These are phyloP conservation scores for Chrysemys picta DNA, from an alignment of 2,113 vertebrate species.

Conservation along the genomic window DNA sequence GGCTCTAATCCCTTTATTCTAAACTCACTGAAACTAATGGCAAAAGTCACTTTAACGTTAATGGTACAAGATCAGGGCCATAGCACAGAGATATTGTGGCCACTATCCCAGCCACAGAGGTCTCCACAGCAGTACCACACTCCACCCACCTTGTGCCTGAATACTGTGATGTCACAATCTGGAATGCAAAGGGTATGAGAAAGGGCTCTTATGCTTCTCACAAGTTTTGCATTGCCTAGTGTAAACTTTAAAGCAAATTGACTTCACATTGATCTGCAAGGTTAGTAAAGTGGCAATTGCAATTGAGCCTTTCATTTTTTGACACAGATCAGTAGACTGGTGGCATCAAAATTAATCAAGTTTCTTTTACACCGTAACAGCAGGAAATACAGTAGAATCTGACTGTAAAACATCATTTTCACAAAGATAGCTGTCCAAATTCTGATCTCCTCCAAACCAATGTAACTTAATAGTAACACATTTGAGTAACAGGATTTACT, in stretches of 20 bases:
- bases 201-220: not conserved
- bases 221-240: fast-evolving
- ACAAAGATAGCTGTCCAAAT: not conserved
- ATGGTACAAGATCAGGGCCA: too few relatives aligned
- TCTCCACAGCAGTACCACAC: fast-evolving
- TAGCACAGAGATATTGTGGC: not conserved
- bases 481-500: not conserved
- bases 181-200: not conserved
- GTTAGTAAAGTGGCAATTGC: not conserved
- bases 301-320: not conserved
- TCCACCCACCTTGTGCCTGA: fast-evolving
- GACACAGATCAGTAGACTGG: not conserved
- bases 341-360: not conserved
- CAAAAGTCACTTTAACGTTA: not conserved
- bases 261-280: too few relatives aligned
- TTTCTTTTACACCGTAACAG: not conserved
- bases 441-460: not conserved
- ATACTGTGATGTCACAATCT: not conserved
- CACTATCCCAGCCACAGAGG: not conserved
- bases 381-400: not conserved
- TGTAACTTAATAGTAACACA: not conserved
- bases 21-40: fast-evolving
- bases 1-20: not conserved
- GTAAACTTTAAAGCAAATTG: not conserved
- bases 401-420: not conserved